Percentiles rank a stretch among this genome's conserved stretches.
phyloP scores from a whole-genome alignment of 2,888 invertebrate species.

The Drosophila siamana region DNA sequence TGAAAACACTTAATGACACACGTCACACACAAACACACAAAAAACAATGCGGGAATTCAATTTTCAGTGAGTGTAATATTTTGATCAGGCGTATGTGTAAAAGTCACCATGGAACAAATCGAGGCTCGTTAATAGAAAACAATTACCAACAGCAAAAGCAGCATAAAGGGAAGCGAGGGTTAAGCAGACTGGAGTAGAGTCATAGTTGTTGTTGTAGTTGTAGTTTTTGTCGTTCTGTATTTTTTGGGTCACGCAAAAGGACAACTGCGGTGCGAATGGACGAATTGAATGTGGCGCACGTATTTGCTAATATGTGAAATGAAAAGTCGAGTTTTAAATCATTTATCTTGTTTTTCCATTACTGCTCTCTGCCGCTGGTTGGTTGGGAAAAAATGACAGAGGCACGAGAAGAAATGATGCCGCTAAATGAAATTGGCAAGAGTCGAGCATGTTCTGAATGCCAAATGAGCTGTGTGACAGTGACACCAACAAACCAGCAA shows the following conservation, averaged over 20 bases:
- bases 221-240: not conserved
- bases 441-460: constrained; percentile 71
- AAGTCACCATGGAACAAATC: constrained; percentile 74
- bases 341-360: constrained; percentile 78
- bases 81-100: constrained; percentile 62
- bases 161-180: constrained; percentile 40
- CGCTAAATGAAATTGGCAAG: constrained; percentile 70
- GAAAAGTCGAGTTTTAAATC: constrained; percentile 80
- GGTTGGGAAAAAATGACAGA: constrained; percentile 58
- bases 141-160: constrained; percentile 52
- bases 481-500: constrained; percentile 48
- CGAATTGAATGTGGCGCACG: constrained; percentile 59
- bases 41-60: constrained; percentile 78
- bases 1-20: constrained; percentile 77
- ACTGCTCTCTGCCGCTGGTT: constrained; percentile 21
- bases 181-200: constrained; percentile 28
- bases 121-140: constrained; percentile 74
- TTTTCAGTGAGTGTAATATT: constrained; percentile 61
- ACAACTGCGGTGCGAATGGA: constrained; percentile 14
- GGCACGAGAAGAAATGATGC: constrained; percentile 67
- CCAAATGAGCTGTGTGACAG: constrained; percentile 78
- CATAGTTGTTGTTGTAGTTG: not conserved
- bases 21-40: constrained; percentile 60
- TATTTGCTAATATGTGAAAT: constrained; percentile 77
- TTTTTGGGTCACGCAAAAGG: constrained; percentile 49